Evolutionary conservation across 2,888 invertebrate genomes (phyloP), one percentile per base, ranked within the genome.

Genomic region (Morinoia aosen): DNA sequence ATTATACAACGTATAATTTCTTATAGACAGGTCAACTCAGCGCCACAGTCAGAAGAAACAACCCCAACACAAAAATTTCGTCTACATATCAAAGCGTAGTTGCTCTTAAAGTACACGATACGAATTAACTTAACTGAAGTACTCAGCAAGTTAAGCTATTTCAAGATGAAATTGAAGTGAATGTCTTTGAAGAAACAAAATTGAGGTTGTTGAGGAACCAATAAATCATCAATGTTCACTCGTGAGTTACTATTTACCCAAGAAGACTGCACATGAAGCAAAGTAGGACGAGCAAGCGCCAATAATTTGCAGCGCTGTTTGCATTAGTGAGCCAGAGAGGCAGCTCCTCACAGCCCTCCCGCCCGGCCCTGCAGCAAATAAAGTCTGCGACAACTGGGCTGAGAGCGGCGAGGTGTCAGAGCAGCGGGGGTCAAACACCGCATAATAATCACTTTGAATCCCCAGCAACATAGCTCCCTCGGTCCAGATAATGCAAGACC

Each of bases 351-450:
- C 76, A 76, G 76, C 19, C 76, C 76, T 76, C 25, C 33, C 76
- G 76, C 33, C 76, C 76, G 8, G 76, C 76, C 2, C 33, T 0
- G 76, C 90, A 40, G 40, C 90, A 90, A 90, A 90, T 48, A 39
- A 90, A 90, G 40, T 90, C 39, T 39, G 90, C 40, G 90, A 90
- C 90, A 90, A 90, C 90, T 90, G 39, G 93, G 48, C 93, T 12
- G 93, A 40, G 40, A 57, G 40, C 58, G 57, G 57, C 25, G 90
- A 90, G 90, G 48, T 48, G 90, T 90, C 90, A 90, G 48, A 56
- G 93, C 93, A 57, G 93, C n/a, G 56, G 33, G 48, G 93, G 93
- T 93, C 93, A 93, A 93, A 48, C 93, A 57, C 93, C 93, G 93
- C 48, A 56, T 93, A 93, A 93, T 93, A 57, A 93, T 93, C 93